These are phyloP conservation scores for Ypsolopha scabrella DNA, from an alignment of 2,888 invertebrate genomes.

Conservation along the genomic window DNA sequence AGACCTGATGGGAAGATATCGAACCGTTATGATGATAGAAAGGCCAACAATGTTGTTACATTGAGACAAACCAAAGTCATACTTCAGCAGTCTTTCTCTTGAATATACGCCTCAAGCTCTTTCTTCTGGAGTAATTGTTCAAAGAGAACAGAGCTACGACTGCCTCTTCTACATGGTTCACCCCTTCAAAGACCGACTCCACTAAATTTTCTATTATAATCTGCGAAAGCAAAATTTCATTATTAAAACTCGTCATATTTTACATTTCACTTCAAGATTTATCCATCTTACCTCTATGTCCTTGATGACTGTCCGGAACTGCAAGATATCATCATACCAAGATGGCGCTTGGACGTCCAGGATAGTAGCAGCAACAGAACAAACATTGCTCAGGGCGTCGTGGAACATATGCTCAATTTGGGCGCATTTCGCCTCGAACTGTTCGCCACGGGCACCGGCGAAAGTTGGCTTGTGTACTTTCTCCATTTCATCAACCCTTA, in stretches of 20 bases:
- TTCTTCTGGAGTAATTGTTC: slow-evolving; percentile 81
- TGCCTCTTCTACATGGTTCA: slow-evolving; percentile 85
- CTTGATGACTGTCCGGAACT: slow-evolving; percentile 71
- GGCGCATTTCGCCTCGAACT: slow-evolving; percentile 75
- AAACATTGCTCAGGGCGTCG: slow-evolving; percentile 71
- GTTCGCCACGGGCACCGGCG: slow-evolving; percentile 77
- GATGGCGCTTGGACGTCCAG: slow-evolving; percentile 82
- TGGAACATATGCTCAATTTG: slow-evolving; percentile 82
- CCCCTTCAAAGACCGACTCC: slow-evolving; percentile 80
- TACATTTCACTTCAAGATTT: neutral
- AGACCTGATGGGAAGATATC: slow-evolving; percentile 58
- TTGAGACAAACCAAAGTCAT: slow-evolving; percentile 11
- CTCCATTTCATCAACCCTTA: slow-evolving; percentile 78
- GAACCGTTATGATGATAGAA: too few species aligned
- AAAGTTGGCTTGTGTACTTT: slow-evolving; percentile 79
- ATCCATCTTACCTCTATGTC: slow-evolving; percentile 65
- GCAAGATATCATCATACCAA: slow-evolving; percentile 84
- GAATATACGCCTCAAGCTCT: slow-evolving; percentile 77
- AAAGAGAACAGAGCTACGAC: slow-evolving; percentile 82
- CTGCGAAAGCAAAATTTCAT: slow-evolving; percentile 33
- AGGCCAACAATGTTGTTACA: too few species aligned
- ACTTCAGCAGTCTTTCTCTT: slow-evolving; percentile 76
- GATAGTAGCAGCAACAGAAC: slow-evolving; percentile 73
- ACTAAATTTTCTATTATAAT: slow-evolving; percentile 87
- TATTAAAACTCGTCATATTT: neutral